Evolutionary conservation across 1,140 invertebrate species (phyloP), one percentile per base, ranked within the genome.

Genomic region (Aphidius ervi): DNA sequence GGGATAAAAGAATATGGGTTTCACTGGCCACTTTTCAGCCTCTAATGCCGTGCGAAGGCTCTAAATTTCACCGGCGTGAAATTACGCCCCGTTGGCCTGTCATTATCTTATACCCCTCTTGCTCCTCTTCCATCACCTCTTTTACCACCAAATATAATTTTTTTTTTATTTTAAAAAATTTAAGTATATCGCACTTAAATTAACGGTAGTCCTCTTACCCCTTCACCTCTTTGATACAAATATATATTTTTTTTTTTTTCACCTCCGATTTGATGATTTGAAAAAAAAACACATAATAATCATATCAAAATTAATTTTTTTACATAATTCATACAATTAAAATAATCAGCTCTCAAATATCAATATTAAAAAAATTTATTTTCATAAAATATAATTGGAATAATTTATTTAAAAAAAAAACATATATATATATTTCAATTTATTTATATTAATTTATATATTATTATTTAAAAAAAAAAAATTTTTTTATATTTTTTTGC

Each of bases 21-120:
- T 48, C 45, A 58, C 43, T 47, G 43, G 37, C 52, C 52, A 54
- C 52, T 48, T 49, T 52, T 64, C 63, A 42, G 52, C 7, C 55
- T 59, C 63, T 61, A 62, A 64, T 62, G 52, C 63, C 46, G 56
- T 58, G 56, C 59, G 59, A 61, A 61, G 63, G 59, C 46, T 62
- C 59, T 62, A 62, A 59, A 65, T 62, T 65, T 65, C 63, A 65
- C 49, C 42, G 56, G 63, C 63, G 63, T 65, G 59, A 65, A 62
- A 65, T 65, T 62, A 65, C 56, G 57, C 60, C 46, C 56, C 53
- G 56, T 41, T 62, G 59, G 59, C 53, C 63, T 65, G 56, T 65
- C 63, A 65, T 65, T 65, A 65, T 62, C 59, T 54, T 47, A 7
- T n/a, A 40, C 9, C 23, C 23, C 23, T 31, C 23, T 31, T 31